Conservation (phyloP, 1,140 invertebrate genomes). For the Calliopsis andreniformis region DNA sequence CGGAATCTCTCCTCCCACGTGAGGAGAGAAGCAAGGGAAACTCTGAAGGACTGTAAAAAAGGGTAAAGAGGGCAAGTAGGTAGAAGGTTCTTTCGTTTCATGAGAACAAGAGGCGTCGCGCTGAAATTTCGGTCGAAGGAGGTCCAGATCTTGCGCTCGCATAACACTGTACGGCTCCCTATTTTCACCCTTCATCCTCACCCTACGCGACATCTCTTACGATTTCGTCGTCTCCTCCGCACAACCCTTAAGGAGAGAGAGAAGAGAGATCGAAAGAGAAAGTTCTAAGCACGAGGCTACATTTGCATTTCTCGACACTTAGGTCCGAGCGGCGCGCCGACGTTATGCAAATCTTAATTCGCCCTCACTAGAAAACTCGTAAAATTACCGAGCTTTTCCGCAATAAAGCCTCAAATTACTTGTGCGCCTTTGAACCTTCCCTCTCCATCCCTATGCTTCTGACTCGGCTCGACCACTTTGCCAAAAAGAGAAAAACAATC, state of each 20-base stretch:
- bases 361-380: conserved; percentile 60
- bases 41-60: not conserved
- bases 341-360: conserved; percentile 73
- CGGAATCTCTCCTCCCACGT: not conserved
- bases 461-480: not conserved
- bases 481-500: not conserved
- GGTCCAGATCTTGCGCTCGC: not conserved
- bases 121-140: conserved; percentile 10
- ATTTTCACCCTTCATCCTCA: conserved; percentile 6
- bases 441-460: not conserved
- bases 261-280: not conserved
- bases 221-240: not conserved
- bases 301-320: conserved; percentile 70
- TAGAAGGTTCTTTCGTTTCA: not conserved
- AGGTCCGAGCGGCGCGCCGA: conserved; percentile 51
- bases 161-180: not conserved
- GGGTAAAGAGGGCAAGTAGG: not conserved
- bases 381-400: conserved; percentile 65
- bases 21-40: not conserved
- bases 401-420: conserved; percentile 61
- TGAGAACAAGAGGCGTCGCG: not conserved
- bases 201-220: not conserved
- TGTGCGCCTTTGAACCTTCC: conserved; percentile 25
- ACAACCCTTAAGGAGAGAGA: not conserved
- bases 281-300: conserved; percentile 38